Base-by-base conservation (phyloP, 1,140 invertebrate genomes). In the Drosophila nannoptera region DNA sequence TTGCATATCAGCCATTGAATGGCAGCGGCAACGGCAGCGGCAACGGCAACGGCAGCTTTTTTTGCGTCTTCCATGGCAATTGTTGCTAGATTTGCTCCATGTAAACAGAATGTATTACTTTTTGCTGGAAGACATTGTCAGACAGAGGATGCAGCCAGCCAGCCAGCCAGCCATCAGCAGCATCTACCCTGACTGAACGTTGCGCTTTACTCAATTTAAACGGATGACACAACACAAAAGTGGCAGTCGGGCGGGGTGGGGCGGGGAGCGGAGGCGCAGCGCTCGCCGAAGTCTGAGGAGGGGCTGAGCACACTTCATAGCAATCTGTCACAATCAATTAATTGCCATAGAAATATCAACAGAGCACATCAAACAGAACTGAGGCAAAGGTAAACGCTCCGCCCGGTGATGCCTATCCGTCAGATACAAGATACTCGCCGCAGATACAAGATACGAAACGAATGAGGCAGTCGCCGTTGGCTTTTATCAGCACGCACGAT, bases 261-360 rank as follows among this genome's bases (percentile, higher is more conserved):
- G 73, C 38, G 7, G 40, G 22, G 16, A 33, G 35, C 16, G 52
- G 38, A 32, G 46, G 4, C 33, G 40, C 49, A 54, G 55, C 22
- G 22, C 22, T 22, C 3, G 22, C 22, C 22, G 22, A 22, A 22
- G 22, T 22, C 22, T 22, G 22, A 3, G 22, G 22, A 22, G 22
- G 22, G 22, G 22, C 22, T 22, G 22, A 22, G 22, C 22, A 3
- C 60, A 65, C 64, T 71, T 71, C 69, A 69, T 66, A 73, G 73
- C 78, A 83, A 83, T 83, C 80, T 83, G 80, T 83, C 80, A 83
- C 80, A 83, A 83, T 83, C 80, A 83, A 83, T 83, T 83, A 83
- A 83, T 83, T 76, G 80, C 80, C 74, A 58, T 60, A 68, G 62
- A 67, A 71, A 60, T 67, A 71, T 72, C 64, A 77, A 72, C 76